Evolutionary conservation across 2,888 invertebrate genomes (phyloP).

Genomic region (Osmoderma eremita): DNA sequence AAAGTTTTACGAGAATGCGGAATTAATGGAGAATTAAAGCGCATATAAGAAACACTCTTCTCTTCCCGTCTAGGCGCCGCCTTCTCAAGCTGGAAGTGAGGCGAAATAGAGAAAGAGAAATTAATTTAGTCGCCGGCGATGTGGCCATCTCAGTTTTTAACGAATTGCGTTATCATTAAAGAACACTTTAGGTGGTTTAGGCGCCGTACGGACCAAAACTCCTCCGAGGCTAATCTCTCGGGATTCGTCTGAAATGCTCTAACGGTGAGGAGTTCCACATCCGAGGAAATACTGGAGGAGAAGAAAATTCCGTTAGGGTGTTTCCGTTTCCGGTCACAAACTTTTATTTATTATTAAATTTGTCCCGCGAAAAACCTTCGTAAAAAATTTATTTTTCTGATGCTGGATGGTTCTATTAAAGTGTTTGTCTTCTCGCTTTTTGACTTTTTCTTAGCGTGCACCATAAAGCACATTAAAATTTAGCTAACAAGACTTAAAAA

Average conservation of each 20-base stretch:
- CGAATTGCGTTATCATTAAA: constrained; percentile 52
- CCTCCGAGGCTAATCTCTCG: constrained; percentile 39
- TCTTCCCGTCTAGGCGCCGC: neutral
- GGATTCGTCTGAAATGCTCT: constrained; percentile 42
- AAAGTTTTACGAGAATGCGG: constrained; percentile 23
- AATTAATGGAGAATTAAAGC: constrained; percentile 50
- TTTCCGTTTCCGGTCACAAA: constrained; percentile 51
- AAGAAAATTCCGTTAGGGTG: no score
- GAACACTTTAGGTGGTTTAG: constrained; percentile 48
- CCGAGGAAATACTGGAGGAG: neutral
- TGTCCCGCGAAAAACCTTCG: constrained; percentile 46
- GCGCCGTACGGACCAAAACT: constrained; percentile 21
- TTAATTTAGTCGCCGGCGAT: constrained; percentile 48
- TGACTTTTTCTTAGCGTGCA: no score
- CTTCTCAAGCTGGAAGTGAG: constrained; percentile 25
- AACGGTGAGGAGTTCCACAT: constrained; percentile 37
- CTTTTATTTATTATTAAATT: constrained; percentile 54
- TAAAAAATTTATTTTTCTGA: no score
- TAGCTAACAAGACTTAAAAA: no score
- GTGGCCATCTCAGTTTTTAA: constrained; percentile 46
- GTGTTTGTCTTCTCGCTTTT: no score
- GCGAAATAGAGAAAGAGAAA: constrained; percentile 42
- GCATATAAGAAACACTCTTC: neutral
- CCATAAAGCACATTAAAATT: no score
- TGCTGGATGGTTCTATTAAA: no score